Base-by-base conservation (phyloP, 2,888 invertebrate genomes). In the Aelia acuminata region DNA sequence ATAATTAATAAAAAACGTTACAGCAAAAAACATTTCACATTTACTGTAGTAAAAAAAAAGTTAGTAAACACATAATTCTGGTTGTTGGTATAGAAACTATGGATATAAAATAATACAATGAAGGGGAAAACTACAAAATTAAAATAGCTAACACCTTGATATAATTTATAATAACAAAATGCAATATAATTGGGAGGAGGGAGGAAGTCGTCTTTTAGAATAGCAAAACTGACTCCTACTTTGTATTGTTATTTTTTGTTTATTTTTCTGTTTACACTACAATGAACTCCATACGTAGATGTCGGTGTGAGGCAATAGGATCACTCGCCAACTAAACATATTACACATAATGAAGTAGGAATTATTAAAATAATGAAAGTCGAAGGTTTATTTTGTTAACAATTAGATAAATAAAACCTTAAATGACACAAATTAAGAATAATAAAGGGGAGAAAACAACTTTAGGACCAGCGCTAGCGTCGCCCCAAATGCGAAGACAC, bases 401-500 rank as follows among this genome's bases (percentile, higher is more conserved):
- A 18, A 18, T 35, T 22, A 4, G 63, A 70, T 35, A 70, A 70
- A 5, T 13, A 20, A 70, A 70, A 70, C 18, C 31, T 18, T 20
- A 70, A 70, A 35, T 39, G 43, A 39, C 13, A 80, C n/a, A 43
- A 43, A 43, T n/a, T 39, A 80, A 43, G 43, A 80, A 43, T 43
- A 80, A 80, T 80, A 80, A 47, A 47, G 80, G 4, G 10, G 4
- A 39, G 43, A 4, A 43, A n/a, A 80, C 43, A 80, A n/a, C 39
- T n/a, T 11, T 0, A 43, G 57, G 57, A 70, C 53, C 50, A 87
- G 89, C 90, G 90, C 89, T 89, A 50, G 85, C 89, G 50, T 88
- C 87, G 89, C 89, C 86, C 90, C 89, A 89, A 89, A 90, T 90
- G 90, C 89, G 89, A 90, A 90, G 89, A 90, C 90, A 90, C 87